Percentiles rank a stretch among this genome's conserved stretches.
phyloP scores from a whole-genome alignment of 2,113 vertebrate genomes.

The Arizona elegans region DNA sequence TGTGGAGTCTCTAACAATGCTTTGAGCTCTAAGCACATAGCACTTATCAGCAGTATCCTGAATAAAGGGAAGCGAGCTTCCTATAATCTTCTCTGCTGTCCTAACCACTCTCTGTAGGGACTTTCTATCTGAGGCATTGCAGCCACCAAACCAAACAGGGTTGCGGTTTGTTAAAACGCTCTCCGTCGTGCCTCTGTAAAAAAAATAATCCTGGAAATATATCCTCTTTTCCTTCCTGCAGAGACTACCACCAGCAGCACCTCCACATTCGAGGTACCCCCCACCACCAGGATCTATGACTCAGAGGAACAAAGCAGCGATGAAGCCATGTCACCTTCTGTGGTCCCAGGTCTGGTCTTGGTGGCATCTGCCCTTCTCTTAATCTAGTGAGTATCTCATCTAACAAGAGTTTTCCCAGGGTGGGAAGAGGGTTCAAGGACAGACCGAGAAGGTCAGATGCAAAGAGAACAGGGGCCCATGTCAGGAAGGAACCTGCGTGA shows the following conservation, averaged over 20 bases:
- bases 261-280: constrained; percentile 60
- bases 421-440: background rate
- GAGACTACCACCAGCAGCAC: constrained; percentile 63
- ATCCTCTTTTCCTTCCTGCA: constrained; percentile 13
- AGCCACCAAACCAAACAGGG: too few relatives aligned
- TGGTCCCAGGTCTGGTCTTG: constrained; percentile 63
- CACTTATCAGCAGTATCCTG: too few relatives aligned
- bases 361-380: constrained; percentile 60
- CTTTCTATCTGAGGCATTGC: too few relatives aligned
- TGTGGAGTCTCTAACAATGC: too few relatives aligned
- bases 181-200: too few relatives aligned
- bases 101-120: too few relatives aligned
- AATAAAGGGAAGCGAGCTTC: too few relatives aligned
- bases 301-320: constrained; percentile 45
- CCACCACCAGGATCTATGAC: constrained; percentile 62
- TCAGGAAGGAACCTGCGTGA: background rate
- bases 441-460: background rate
- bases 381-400: constrained; percentile 66
- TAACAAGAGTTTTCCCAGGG: background rate
- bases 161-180: too few relatives aligned
- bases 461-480: background rate
- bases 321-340: constrained; percentile 58
- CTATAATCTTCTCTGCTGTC: too few relatives aligned
- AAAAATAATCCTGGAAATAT: background rate
- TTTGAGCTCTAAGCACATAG: too few relatives aligned